Evolutionary conservation across 2,888 invertebrate genomes (phyloP).

Genomic region (Cephus nigrinus): DNA sequence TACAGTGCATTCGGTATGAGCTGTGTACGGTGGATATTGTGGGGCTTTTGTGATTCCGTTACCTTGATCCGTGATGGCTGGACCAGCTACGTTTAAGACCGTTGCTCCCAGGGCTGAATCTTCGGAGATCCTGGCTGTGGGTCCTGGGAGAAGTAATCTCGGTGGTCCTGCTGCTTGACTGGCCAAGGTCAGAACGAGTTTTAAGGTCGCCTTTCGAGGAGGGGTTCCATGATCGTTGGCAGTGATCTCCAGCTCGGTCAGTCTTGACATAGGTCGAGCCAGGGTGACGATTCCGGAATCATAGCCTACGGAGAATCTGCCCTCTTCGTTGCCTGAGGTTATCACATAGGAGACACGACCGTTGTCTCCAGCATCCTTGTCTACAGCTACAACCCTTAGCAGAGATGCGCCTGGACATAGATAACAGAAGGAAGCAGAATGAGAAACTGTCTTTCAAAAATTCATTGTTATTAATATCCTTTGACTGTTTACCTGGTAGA

Average conservation of each 20-base stretch:
- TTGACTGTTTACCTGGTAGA: conserved; percentile 43
- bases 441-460: neutral
- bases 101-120: conserved; percentile 80
- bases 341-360: conserved; percentile 89
- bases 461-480: neutral
- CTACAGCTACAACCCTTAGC: conserved; percentile 80
- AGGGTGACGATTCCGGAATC: conserved; percentile 84
- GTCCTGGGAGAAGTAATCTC: conserved; percentile 80
- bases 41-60: conserved; percentile 45
- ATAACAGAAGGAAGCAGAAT: neutral
- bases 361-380: conserved; percentile 87
- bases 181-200: conserved; percentile 73
- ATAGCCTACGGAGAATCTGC: conserved; percentile 82
- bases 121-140: conserved; percentile 82
- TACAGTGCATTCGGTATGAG: too few relatives aligned
- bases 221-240: conserved; percentile 90
- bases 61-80: conserved; percentile 77
- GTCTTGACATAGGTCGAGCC: conserved; percentile 71
- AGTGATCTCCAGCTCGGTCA: conserved; percentile 78
- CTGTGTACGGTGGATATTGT: too few relatives aligned
- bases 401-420: conserved; percentile 53
- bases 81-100: conserved; percentile 83
- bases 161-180: conserved; percentile 86
- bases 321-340: conserved; percentile 84
- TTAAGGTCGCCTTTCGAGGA: conserved; percentile 75